Evolutionary conservation across 2,888 invertebrate species (phyloP).

Genomic region (Hetaerina titia): DNA sequence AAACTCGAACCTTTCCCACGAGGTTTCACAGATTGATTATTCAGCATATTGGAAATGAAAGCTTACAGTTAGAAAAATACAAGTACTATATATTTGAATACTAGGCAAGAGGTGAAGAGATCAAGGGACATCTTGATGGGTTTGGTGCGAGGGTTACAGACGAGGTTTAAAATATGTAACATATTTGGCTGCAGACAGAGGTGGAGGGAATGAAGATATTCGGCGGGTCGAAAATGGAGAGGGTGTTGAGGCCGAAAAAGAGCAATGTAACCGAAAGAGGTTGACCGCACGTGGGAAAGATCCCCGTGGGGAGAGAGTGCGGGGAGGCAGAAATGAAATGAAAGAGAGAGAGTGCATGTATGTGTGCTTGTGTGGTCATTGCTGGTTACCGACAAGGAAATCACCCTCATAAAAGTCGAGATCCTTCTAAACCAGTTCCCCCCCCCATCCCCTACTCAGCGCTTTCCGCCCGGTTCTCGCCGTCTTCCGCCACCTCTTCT

Average conservation of each 20-base stretch:
- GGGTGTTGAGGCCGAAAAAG: too few species aligned
- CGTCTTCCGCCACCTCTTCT: too few species aligned
- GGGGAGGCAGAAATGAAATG: neutral
- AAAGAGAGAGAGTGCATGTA: neutral
- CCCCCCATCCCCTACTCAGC: neutral
- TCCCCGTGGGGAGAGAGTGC: neutral
- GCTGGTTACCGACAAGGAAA: slow-evolving; percentile 37
- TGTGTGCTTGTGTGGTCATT: neutral
- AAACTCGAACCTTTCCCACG: too few species aligned
- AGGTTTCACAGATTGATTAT: too few species aligned
- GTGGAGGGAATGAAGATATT: neutral
- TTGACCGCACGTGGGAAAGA: neutral
- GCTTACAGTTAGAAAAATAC: too few species aligned
- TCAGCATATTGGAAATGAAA: too few species aligned
- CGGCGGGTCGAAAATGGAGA: neutral
- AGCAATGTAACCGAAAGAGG: neutral
- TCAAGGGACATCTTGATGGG: too few species aligned
- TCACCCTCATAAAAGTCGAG: neutral
- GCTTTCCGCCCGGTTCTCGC: neutral
- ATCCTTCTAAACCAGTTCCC: neutral
- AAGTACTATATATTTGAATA: too few species aligned
- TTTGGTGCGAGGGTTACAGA: neutral
- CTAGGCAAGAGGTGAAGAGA: too few species aligned
- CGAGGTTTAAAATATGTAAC: neutral
- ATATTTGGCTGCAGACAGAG: neutral